Evolutionary conservation across 1,140 invertebrate genomes (phyloP), one percentile per base, ranked within the genome.

Genomic region (Zaprionus ornatus): DNA sequence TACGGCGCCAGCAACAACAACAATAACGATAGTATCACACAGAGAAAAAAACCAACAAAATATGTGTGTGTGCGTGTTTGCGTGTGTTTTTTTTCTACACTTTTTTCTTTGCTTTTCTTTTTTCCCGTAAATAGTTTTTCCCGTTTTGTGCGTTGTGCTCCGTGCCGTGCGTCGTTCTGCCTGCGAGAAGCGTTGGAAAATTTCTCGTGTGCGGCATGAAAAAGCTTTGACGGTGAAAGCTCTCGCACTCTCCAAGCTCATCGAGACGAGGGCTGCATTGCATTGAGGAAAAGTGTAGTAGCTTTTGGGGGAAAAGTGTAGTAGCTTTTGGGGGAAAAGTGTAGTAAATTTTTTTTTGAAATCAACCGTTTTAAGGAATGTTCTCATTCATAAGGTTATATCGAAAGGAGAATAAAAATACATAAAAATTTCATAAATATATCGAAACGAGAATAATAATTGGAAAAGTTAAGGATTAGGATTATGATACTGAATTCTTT

Each of bases 81-180:
- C 7, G n/a, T 45, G n/a, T 45, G 40, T 45, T n/a, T 45, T n/a
- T 71, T 68, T 60, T 68, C 3, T 23, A 50, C 19, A 23, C 45
- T 74, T 54, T 80, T 74, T 15, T 52, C 32, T 75, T 15, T 65
- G 23, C 60, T 59, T 66, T 40, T 63, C 48, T 32, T 59, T 63
- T 70, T 69, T 45, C 79, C 56, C 50, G 23, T 74, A 67, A 42
- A 76, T 75, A 77, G 67, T 84, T 84, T 88, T 74, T 75, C 78
- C 82, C 80, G 71, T 77, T 75, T 70, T 79, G 45, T 90, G 78
- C 85, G 85, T 65, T 84, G 63, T 77, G 84, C 71, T 83, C 80
- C 80, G 80, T 77, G 74, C 74, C 77, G 74, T 83, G 84, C 57
- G 77, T 88, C 80, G 72, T 85, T 90, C 79, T 84, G 82, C 77